Evolutionary conservation across 1,140 invertebrate genomes (phyloP).

Genomic region (Pseudomyrmex sp.): DNA sequence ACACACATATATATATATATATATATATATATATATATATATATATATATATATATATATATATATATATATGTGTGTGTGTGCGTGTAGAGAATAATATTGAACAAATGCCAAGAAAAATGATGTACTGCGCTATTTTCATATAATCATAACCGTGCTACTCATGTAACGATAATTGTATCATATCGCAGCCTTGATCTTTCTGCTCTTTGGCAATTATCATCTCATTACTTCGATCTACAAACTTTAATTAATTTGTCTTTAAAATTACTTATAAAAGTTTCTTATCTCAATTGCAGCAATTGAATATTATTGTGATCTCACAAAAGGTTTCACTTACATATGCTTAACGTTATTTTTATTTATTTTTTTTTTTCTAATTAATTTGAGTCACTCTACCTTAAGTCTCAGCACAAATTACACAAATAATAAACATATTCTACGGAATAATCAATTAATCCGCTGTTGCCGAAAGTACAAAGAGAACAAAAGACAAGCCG

Average conservation of each 20-base stretch:
- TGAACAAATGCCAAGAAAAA: conserved; percentile 32
- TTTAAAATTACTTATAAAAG: too few relatives aligned
- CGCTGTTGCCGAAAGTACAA: conserved; percentile 54
- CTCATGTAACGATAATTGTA: neutral
- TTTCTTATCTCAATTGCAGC: neutral
- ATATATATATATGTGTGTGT: too few relatives aligned
- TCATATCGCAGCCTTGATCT: neutral
- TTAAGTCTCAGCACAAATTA: conserved; percentile 39
- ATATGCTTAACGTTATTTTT: neutral
- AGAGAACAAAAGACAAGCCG: conserved; percentile 54
- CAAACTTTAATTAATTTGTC: neutral
- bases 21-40: too few relatives aligned
- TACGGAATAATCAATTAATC: conserved; percentile 18
- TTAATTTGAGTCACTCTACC: neutral
- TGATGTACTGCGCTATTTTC: conserved; percentile 29
- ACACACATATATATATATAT: too few relatives aligned
- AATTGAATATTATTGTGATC: neutral
- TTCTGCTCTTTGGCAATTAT: neutral
- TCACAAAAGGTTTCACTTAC: neutral
- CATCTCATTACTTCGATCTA: neutral
- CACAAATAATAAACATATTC: conserved; percentile 4
- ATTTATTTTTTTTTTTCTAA: neutral
- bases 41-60: neutral
- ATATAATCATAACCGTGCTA: conserved; percentile 25
- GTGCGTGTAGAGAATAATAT: conserved; percentile 1